A percentile compares a stretch with the other conserved stretches of the same genome.
phyloP scores from a whole-genome alignment of 1,140 invertebrate genomes.

The Trachelipus rathkii region DNA sequence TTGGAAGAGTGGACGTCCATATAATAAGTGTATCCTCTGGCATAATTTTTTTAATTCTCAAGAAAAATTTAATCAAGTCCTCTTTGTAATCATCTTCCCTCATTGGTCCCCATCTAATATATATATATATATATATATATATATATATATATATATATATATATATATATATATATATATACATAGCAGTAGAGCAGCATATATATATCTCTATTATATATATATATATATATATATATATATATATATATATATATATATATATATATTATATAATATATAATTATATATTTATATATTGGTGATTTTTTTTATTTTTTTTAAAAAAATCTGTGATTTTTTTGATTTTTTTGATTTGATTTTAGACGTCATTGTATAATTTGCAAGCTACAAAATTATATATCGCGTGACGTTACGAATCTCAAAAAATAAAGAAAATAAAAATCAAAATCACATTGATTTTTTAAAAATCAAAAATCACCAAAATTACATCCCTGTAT shows the following conservation, averaged over 20 bases:
- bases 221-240: slow-evolving; percentile 22
- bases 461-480: too few species aligned
- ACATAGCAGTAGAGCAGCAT: too few species aligned
- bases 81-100: slow-evolving; percentile 3
- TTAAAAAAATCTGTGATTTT: too few species aligned
- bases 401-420: too few species aligned
- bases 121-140: slow-evolving; percentile 13
- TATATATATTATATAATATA: slow-evolving; percentile 22
- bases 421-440: too few species aligned
- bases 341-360: too few species aligned
- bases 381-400: too few species aligned
- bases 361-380: too few species aligned
- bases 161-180: slow-evolving; percentile 22
- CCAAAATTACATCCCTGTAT: too few species aligned
- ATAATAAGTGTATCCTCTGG: slow-evolving; percentile 16
- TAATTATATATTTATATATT: slow-evolving; percentile 14
- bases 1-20: slow-evolving; percentile 18
- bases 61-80: slow-evolving; percentile 1
- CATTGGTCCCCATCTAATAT: not conserved
- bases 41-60: not conserved
- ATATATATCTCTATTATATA: too few species aligned
- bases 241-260: slow-evolving; percentile 22
- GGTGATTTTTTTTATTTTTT: too few species aligned
- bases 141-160: slow-evolving; percentile 16
- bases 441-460: too few species aligned